Evolutionary conservation across 2,888 invertebrate genomes (phyloP).

Genomic region (Melipona bicolor): DNA sequence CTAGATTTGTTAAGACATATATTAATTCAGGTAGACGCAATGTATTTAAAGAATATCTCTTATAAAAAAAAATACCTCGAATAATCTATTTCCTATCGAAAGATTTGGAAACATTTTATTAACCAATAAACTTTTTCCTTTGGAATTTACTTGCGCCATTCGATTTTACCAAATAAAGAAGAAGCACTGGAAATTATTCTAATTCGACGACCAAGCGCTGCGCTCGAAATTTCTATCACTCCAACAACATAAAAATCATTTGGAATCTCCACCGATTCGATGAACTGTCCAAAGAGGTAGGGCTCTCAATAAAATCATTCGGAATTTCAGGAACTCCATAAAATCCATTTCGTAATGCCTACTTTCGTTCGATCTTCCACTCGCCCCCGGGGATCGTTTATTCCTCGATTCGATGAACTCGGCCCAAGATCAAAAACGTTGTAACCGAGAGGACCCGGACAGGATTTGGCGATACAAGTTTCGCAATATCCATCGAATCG

Average conservation of each 20-base stretch:
- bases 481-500: slow-evolving; percentile 11
- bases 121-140: background rate
- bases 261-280: background rate
- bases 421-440: background rate
- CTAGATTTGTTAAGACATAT: no score
- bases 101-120: no score
- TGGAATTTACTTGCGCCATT: background rate
- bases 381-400: slow-evolving; percentile 4
- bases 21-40: no score
- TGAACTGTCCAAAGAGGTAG: background rate
- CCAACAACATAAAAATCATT: background rate
- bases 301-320: background rate
- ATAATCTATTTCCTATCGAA: no score
- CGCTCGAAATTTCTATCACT: background rate
- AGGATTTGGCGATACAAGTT: slow-evolving; percentile 14
- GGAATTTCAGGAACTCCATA: background rate
- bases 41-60: no score
- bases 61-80: no score
- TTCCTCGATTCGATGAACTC: slow-evolving; percentile 18
- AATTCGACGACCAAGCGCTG: background rate
- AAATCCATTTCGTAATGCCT: slow-evolving; percentile 7
- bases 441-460: background rate
- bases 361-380: slow-evolving; percentile 4
- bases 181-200: background rate
- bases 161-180: background rate